Evolutionary conservation across 2,797 vertebrate species (phyloP), one percentile per base, ranked within the genome.

Genomic region (Coccyzus lansbergi): DNA sequence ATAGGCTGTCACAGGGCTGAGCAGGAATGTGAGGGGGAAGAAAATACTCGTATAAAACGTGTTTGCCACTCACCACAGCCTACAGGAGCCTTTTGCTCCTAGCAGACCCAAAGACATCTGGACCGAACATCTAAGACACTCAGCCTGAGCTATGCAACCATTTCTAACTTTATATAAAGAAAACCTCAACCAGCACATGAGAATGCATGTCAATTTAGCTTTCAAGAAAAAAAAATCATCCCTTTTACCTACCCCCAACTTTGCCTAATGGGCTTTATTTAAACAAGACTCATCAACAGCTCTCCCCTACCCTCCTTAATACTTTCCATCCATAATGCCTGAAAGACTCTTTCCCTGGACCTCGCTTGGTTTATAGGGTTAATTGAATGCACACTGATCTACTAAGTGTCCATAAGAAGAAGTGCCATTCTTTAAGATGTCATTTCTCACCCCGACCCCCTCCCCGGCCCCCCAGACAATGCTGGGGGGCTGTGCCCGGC

Each of bases 381-480:
- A 96, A 97, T 92, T 92, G 95, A 95, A 96, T 94, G 93, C 96
- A 93, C 91, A 82, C 92, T 70, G 95, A 96, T 96, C 95, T 82
- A 90, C 87, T 69, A 83, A 74, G 92, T 90, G 80, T 88, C 92
- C 91, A 59, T 18, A 86, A 90, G 62, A 83, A 93, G 95, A 83
- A 93, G 94, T 42, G 20, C 92, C 72, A 75, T 92, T 92, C 95
- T 97, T 88, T 94, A 88, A 80, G 92, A 87, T 95, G 86, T 92
- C 89, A 89, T 81, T 95, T 83, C 70, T 91, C 71, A n/a, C 48
- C 28, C 65, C 1, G 0, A 51, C 36, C 78, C 94, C 75, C 80
- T 85, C 78, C 86, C 71, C 0, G 67, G 70, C 91, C 89, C 79
- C 84, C 91, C 1, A 12, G 94, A 88, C 88, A 92, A 92, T 83